Evolutionary conservation across 1,140 invertebrate species (phyloP), one percentile per base, ranked within the genome.

Genomic region (Brachionus sp.): DNA sequence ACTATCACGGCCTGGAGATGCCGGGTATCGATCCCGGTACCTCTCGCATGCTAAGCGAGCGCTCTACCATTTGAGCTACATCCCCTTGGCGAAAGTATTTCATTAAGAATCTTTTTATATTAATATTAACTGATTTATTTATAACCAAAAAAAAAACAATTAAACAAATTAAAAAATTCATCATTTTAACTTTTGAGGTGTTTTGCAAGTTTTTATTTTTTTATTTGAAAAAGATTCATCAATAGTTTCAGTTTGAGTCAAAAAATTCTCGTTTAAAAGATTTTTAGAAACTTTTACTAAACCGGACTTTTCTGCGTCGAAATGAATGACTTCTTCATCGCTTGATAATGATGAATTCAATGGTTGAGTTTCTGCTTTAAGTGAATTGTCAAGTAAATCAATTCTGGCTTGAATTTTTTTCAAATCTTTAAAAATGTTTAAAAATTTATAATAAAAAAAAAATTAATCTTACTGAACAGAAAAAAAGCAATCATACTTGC

Each of bases 1-100:
- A 93, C 93, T 92, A 94, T 93, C 93, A 93, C 93, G 93, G 93
- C 70, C 70, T 75, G 70, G 70, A 75, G 70, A 75, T 75, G 70
- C 70, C 70, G 70, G 70, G 70, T 75, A 75, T 75, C 70, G 70
- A 75, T 75, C 70, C 70, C 70, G 70, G 70, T 75, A 75, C 70
- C 70, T 75, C 70, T 75, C 70, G 70, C 70, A 75, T 75, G 70
- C 70, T 75, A 75, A 75, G 70, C 70, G 70, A 75, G 70, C 70
- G 70, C 70, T 75, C 70, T 75, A 75, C 70, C 70, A 75, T 75
- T 25, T 75, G 70, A 75, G 70, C 70, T 75, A 75, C 70, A 75
- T 75, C 70, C 70, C 70, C n/a, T n/a, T n/a, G n/a, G n/a, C n/a
- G n/a, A n/a, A n/a, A n/a, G n/a, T n/a, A n/a, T n/a, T n/a, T 13